Base-by-base conservation (phyloP, 1,140 invertebrate species). In the Gerris buenoi region DNA sequence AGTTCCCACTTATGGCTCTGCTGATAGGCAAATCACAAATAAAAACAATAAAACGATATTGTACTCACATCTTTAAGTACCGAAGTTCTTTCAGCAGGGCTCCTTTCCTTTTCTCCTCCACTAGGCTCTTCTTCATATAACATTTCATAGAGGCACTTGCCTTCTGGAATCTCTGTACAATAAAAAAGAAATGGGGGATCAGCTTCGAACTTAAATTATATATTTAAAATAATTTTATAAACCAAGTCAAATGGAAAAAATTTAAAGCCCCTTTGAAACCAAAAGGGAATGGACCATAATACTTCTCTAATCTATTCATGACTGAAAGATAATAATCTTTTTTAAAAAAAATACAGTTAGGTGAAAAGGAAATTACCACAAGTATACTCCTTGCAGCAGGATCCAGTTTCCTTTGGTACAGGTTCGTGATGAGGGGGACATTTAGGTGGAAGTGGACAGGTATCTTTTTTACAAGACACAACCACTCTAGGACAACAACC, bases 311-410 rank as follows among this genome's bases (percentile, higher is more conserved):
- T n/a, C n/a, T n/a, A n/a, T n/a, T n/a, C n/a, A n/a, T n/a, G n/a
- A n/a, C n/a, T n/a, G n/a, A n/a, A n/a, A n/a, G n/a, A n/a, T n/a
- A n/a, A n/a, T n/a, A n/a, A n/a, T n/a, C n/a, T n/a, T n/a, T n/a
- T n/a, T n/a, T n/a, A n/a, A n/a, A n/a, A n/a, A n/a, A n/a, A n/a
- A n/a, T n/a, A n/a, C n/a, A n/a, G n/a, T n/a, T n/a, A n/a, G n/a
- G n/a, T n/a, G n/a, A n/a, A n/a, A n/a, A n/a, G n/a, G n/a, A n/a
- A 75, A 75, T 74, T 75, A 87, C 85, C 82, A 73, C 89, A 91
- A 1, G 78, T 76, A 67, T 84, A 84, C 3, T 77, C 75, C 0
- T 83, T 80, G 71, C 89, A 91, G 73, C 89, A 91, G 66, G 79
- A 75, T 0, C 78, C 81, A 0, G 72, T 64, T 25, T 76, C 71